A percentile compares a stretch with the other conserved stretches of the same genome.
phyloP scores from a whole-genome alignment of 2,888 invertebrate species.

The Dascillus cervinus region DNA sequence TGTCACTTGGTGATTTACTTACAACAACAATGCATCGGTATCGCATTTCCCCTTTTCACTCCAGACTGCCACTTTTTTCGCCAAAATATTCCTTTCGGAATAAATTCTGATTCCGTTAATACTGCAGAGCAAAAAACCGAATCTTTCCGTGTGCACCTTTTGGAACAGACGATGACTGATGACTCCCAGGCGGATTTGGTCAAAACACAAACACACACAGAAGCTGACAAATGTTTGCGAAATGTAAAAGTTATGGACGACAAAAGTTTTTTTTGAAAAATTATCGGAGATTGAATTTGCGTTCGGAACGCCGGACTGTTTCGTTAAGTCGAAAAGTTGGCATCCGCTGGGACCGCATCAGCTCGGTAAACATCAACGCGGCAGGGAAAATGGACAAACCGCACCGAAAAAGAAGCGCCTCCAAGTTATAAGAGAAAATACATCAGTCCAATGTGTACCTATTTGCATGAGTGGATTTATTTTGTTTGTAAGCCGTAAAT shows the following conservation, averaged over 20 bases:
- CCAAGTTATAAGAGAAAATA: slow-evolving; percentile 16
- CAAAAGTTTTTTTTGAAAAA: slow-evolving; percentile 40
- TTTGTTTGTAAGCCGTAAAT: slow-evolving; percentile 34
- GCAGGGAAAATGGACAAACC: slow-evolving; percentile 32
- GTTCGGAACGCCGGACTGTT: slow-evolving; percentile 24
- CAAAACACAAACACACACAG: slow-evolving; percentile 40
- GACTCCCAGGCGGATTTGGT: slow-evolving; percentile 31
- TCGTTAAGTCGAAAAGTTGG: slow-evolving; percentile 35
- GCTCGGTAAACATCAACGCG: slow-evolving; percentile 36
- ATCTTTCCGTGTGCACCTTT: no score
- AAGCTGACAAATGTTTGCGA: slow-evolving; percentile 38
- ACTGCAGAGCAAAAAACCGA: no score
- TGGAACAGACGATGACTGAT: slow-evolving; percentile 33
- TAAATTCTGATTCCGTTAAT: no score
- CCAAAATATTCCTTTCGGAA: no score
- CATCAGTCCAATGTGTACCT: slow-evolving; percentile 26
- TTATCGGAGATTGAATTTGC: slow-evolving; percentile 39
- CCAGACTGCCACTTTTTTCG: no score
- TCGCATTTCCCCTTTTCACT: slow-evolving; percentile 15
- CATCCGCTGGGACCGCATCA: slow-evolving; percentile 35
- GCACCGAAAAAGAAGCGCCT: slow-evolving; percentile 22
- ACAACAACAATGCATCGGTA: slow-evolving; percentile 28
- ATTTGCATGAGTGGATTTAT: slow-evolving; percentile 39
- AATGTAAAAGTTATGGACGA: slow-evolving; percentile 36
- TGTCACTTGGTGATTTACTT: slow-evolving; percentile 33